Evolutionary conservation across 2,888 invertebrate genomes (phyloP), one percentile per base, ranked within the genome.

Genomic region (Leucophora obtusa): DNA sequence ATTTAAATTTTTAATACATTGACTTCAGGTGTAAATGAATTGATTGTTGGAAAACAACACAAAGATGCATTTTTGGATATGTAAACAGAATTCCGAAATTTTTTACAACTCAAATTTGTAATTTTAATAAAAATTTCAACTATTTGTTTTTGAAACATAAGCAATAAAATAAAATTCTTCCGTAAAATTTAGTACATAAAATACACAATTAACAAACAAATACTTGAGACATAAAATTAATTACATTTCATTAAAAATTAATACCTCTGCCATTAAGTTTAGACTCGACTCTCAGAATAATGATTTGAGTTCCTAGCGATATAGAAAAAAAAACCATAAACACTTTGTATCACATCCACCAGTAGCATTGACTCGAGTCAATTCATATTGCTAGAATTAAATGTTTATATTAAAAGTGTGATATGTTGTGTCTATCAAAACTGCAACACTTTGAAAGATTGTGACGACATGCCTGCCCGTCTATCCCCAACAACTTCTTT

Each of bases 11-110:
- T 79, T 59, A 69, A 79, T 78, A 69, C 71, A 80, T 78, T 75
- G 72, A 72, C 59, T 82, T 71, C 78, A 83, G 85, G 85, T 83
- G 86, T 82, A 86, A 87, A 86, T 85, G 85, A 86, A 87, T 76
- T 63, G 50, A 63, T 62, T 62, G 62, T 62, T 17, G n/a, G 28
- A n/a, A n/a, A n/a, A n/a, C n/a, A 54, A 33, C 33, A 56, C 28
- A 28, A 14, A 14, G 5, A 47, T 47, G n/a, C 43, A 47, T 47
- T 47, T n/a, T 47, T 14, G 43, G 14, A 47, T 47, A 1, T 38
- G 11, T 47, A 47, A 47, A 2, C n/a, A n/a, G 5, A 47, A 47
- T 47, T n/a, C 38, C 1, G 6, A 47, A 47, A 4, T 47, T 47
- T 47, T 47, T 47, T 47, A 47, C 43, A 47, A 47, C n/a, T 47